Conservation (phyloP, 2,797 vertebrate genomes). For the Poeciliopsis turneri region DNA sequence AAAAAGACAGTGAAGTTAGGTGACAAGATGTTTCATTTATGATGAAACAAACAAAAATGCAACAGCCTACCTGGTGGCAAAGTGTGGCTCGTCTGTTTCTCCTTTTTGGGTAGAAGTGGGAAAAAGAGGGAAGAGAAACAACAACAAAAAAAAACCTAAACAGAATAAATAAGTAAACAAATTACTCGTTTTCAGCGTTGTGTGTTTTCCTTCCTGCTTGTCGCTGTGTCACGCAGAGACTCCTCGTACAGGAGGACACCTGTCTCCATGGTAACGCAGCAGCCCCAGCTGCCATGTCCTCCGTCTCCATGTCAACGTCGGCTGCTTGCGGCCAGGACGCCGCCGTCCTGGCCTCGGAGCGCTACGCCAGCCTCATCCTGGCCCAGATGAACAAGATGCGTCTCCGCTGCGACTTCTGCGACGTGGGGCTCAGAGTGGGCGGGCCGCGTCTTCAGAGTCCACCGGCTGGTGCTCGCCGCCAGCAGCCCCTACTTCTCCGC, state of each 20-base stretch:
- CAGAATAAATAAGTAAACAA: too few species aligned
- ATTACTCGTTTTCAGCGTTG: too few species aligned
- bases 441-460: slow-evolving; percentile 85
- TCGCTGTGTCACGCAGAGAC: slow-evolving; percentile 18
- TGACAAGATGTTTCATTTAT: neutral
- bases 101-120: neutral
- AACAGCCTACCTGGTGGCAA: neutral
- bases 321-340: slow-evolving; percentile 14
- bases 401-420: slow-evolving; percentile 88
- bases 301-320: slow-evolving; percentile 49
- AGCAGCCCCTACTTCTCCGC: slow-evolving; percentile 96
- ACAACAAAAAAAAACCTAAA: too few species aligned
- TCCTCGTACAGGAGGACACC: slow-evolving; percentile 30
- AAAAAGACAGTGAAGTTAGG: neutral
- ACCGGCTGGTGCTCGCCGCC: slow-evolving; percentile 92
- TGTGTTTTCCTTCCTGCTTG: slow-evolving; percentile 36
- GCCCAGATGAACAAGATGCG: slow-evolving; percentile 94
- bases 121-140: too few species aligned
- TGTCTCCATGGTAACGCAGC: slow-evolving; percentile 51
- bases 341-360: slow-evolving; percentile 79
- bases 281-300: slow-evolving; percentile 60
- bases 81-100: neutral
- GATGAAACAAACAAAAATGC: neutral
- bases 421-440: slow-evolving; percentile 90
- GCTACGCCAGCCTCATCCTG: slow-evolving; percentile 89